Conservation (phyloP, 2,797 vertebrate genomes). For the Pseudochromis fuscus region DNA sequence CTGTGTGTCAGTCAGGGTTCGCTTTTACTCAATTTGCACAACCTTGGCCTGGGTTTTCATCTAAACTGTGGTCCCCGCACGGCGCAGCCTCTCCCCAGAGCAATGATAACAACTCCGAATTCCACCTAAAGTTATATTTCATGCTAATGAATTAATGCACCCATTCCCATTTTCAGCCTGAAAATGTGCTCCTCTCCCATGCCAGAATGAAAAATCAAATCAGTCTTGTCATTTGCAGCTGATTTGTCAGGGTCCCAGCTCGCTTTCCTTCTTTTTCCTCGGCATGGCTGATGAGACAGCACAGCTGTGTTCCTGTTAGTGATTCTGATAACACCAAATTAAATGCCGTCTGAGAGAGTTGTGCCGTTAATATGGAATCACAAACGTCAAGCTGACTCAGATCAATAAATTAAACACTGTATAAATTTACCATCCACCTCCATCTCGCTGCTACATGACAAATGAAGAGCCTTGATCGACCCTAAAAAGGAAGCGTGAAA, state of each 20-base stretch:
- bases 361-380: constrained; percentile 60
- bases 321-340: constrained; percentile 70
- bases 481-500: constrained; percentile 1
- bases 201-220: constrained; percentile 68
- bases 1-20: constrained; percentile 42
- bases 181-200: constrained; percentile 56
- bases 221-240: constrained; percentile 66
- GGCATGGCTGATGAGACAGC: constrained; percentile 62
- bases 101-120: constrained; percentile 60
- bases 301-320: constrained; percentile 75
- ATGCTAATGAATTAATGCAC: constrained; percentile 72
- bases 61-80: constrained; percentile 3
- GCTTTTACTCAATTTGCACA: constrained; percentile 62
- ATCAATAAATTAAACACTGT: constrained; percentile 76
- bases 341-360: constrained; percentile 65
- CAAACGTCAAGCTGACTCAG: constrained; percentile 66
- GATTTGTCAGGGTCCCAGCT: constrained; percentile 71
- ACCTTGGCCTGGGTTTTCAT: constrained; percentile 49
- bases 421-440: constrained; percentile 60
- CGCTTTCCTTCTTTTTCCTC: constrained; percentile 31
- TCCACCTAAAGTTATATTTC: constrained; percentile 70
- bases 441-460: constrained; percentile 19
- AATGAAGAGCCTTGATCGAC: background rate
- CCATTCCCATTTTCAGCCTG: constrained; percentile 57
- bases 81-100: constrained; percentile 42